Base-by-base conservation (phyloP, 1,140 invertebrate genomes). In the Antheraea pernyi region DNA sequence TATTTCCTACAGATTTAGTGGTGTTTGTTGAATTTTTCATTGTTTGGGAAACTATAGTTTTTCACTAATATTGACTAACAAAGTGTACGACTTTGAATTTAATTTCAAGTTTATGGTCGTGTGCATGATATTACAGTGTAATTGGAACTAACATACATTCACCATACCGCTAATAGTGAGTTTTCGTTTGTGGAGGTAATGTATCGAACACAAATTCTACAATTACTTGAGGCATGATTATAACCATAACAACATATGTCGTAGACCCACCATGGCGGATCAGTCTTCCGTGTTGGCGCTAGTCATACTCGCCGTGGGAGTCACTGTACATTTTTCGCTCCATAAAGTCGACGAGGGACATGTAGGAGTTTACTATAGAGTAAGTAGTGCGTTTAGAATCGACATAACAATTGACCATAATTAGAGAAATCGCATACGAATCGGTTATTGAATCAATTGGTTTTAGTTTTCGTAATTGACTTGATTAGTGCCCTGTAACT, bases 271-370 rank as follows among this genome's bases (percentile, higher is more conserved):
- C 61, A 91, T 91, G 89, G 89, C 88, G 67, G 89, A 91, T 78
- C 88, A 89, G 67, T 84, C 86, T 0, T 88, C 88, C 6, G 69
- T 91, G 18, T 79, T 92, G 65, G 92, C 89, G 3, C 59, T 89
- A 16, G 72, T 92, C n/a, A 88, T 92, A 58, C 75, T 92, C 61
- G 77, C 83, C 18, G 82, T 88, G 7, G 92, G 89, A 7, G 72
- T 92, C 22, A 87, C 88, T 19, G 86, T 92, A 59, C 91, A 92
- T 77, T 92, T 91, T 73, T 93, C 92, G 2, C 91, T 98, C 19
- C 97, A 98, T 82, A 95, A 95, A 89, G 95, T 98, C 42, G 96
- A 97, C 76, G 97, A 98, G 93, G 97, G 97, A 68, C 95, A 98
- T 94, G 96, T 98, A 69, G 97, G 97, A 48, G 97, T 98, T 72